A percentile compares a stretch with the other conserved stretches of the same genome.
These are phyloP conservation scores for Caradrina clavipalpis DNA, from an alignment of 2,888 invertebrate species.

Conservation along the genomic window DNA sequence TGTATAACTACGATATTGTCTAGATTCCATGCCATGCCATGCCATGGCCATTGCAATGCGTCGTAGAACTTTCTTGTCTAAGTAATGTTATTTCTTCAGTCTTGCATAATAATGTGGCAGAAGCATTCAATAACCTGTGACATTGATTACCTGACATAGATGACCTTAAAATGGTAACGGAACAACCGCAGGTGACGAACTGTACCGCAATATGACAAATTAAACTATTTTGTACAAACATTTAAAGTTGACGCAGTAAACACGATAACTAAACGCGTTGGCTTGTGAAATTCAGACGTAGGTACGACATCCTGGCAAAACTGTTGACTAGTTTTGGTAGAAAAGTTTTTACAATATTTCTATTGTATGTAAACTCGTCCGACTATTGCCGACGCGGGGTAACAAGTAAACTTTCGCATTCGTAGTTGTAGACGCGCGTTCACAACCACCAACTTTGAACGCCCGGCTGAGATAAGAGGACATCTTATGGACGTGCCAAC, in stretches of 20 bases:
- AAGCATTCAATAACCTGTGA: too few species aligned
- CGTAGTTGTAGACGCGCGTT: slow-evolving; percentile 38
- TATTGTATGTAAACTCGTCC: slow-evolving; percentile 61
- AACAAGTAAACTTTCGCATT: slow-evolving; percentile 67
- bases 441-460: slow-evolving; percentile 48
- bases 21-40: too few species aligned
- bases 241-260: slow-evolving; percentile 33
- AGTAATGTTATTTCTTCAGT: too few species aligned
- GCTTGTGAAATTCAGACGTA: slow-evolving; percentile 39
- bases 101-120: too few species aligned
- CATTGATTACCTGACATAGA: too few species aligned
- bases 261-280: slow-evolving; percentile 33
- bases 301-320: slow-evolving; percentile 46
- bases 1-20: slow-evolving; percentile 3
- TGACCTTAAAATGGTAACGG: too few species aligned
- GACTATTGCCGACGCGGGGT: slow-evolving; percentile 58
- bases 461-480: slow-evolving; percentile 39
- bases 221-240: neutral
- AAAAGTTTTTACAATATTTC: slow-evolving; percentile 64
- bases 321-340: slow-evolving; percentile 57
- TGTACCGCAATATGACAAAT: too few species aligned
- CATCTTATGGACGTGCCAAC: slow-evolving; percentile 42
- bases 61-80: neutral
- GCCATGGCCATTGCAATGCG: neutral
- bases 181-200: too few species aligned